Conservation (phyloP, 1,140 invertebrate species). For the Drosophila repleta region DNA sequence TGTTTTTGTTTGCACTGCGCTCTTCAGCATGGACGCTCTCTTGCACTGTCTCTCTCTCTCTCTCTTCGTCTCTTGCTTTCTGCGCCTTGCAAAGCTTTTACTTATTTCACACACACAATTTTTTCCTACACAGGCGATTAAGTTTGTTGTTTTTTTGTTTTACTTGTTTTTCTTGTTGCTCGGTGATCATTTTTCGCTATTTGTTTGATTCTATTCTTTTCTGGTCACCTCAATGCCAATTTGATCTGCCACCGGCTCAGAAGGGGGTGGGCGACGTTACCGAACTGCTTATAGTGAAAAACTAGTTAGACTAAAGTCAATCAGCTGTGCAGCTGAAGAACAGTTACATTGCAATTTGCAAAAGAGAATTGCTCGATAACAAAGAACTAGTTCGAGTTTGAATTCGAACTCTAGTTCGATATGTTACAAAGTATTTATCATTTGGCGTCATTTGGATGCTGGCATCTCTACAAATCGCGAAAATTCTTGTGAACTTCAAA, state of each 20-base stretch:
- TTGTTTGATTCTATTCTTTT: slow-evolving; percentile 68
- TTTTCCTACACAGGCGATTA: slow-evolving; percentile 43
- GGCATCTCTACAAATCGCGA: slow-evolving; percentile 42
- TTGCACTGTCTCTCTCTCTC: background rate
- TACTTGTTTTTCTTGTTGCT: slow-evolving; percentile 31
- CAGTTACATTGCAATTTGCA: background rate
- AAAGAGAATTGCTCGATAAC: background rate
- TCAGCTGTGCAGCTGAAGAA: background rate
- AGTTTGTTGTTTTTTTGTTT: slow-evolving; percentile 40
- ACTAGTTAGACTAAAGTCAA: background rate
- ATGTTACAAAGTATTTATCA: slow-evolving; percentile 21
- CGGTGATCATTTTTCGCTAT: slow-evolving; percentile 76
- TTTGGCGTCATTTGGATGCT: slow-evolving; percentile 41
- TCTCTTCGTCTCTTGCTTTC: slow-evolving; percentile 19
- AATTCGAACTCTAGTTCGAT: slow-evolving; percentile 11
- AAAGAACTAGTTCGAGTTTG: background rate
- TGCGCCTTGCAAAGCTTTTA: slow-evolving; percentile 48
- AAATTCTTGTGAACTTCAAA: slow-evolving; percentile 69
- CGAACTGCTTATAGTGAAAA: slow-evolving; percentile 4
- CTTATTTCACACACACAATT: slow-evolving; percentile 62
- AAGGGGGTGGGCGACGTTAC: slow-evolving; percentile 17
- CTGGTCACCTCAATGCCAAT: slow-evolving; percentile 78
- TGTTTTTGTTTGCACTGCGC: slow-evolving; percentile 27
- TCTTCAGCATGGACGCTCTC: background rate
- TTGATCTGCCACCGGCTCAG: slow-evolving; percentile 62